Conservation (phyloP, 2,888 invertebrate species). For the Xestobium rufovillosum region DNA sequence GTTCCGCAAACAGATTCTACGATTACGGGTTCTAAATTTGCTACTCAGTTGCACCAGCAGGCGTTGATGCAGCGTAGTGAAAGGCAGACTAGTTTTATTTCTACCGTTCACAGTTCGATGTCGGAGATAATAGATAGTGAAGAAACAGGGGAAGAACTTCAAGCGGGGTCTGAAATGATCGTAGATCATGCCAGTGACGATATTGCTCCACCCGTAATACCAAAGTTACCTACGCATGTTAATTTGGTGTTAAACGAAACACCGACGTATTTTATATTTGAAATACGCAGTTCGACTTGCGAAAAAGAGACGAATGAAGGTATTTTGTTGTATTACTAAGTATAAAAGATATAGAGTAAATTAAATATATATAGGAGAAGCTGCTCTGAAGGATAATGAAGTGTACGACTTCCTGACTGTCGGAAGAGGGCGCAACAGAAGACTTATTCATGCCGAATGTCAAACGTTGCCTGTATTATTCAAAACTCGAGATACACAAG, state of each 20-base stretch:
- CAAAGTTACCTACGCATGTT: constrained; percentile 49
- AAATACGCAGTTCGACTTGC: constrained; percentile 56
- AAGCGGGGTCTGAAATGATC: neutral
- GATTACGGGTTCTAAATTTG: constrained; percentile 16
- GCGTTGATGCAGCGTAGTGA: constrained; percentile 12
- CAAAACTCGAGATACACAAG: constrained; percentile 59
- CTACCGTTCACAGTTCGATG: constrained; percentile 2
- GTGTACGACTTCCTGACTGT: constrained; percentile 59
- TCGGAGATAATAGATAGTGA: neutral
- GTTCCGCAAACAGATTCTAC: neutral
- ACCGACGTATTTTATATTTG: constrained; percentile 55
- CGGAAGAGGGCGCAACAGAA: constrained; percentile 60
- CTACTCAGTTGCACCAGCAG: constrained; percentile 18
- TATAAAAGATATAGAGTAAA: neutral
- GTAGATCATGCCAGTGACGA: neutral
- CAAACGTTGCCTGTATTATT: constrained; percentile 57
- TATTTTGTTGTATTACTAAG: constrained; percentile 11
- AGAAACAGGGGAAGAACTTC: too few species aligned
- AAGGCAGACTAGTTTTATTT: constrained; percentile 13
- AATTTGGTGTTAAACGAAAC: constrained; percentile 61
- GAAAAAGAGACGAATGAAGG: constrained; percentile 52
- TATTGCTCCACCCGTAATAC: neutral
- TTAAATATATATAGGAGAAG: constrained; percentile 35
- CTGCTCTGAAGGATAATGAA: constrained; percentile 56
- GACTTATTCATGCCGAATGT: constrained; percentile 58